Evolutionary conservation across 2,888 invertebrate genomes (phyloP).

Genomic region (Archaeoteleia sp.): DNA sequence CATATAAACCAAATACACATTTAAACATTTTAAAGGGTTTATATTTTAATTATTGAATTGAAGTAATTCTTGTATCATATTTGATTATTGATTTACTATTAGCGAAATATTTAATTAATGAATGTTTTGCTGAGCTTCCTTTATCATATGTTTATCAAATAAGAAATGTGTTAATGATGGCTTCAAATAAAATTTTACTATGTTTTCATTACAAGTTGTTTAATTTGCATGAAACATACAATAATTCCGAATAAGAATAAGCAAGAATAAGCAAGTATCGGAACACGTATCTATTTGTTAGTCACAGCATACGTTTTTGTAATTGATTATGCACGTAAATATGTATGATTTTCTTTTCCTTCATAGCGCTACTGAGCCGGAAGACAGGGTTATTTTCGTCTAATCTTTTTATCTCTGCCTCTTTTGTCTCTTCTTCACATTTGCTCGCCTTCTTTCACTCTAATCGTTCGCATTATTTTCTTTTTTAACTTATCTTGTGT

Average conservation of each 20-base stretch:
- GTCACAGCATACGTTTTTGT: constrained; percentile 54
- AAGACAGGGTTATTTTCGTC: constrained; percentile 67
- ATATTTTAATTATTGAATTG: too few relatives aligned
- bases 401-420: constrained; percentile 55
- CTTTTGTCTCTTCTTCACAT: constrained; percentile 52
- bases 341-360: constrained; percentile 53
- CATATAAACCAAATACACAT: too few relatives aligned
- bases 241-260: constrained; percentile 35
- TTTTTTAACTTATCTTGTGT: constrained; percentile 51
- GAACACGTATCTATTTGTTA: constrained; percentile 52
- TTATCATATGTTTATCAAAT: too few relatives aligned
- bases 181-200: constrained; percentile 15
- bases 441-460: constrained; percentile 54
- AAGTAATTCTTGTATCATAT: too few relatives aligned
- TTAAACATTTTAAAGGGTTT: too few relatives aligned
- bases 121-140: too few relatives aligned
- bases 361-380: constrained; percentile 70
- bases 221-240: too few relatives aligned
- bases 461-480: constrained; percentile 44
- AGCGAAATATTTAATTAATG: too few relatives aligned
- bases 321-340: constrained; percentile 54
- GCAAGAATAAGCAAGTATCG: constrained; percentile 51
- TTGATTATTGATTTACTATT: too few relatives aligned
- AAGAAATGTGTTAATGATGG: constrained; percentile 20
- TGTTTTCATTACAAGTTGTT: constrained; percentile 3